Evolutionary conservation across 2,888 invertebrate species (phyloP), one percentile per base, ranked within the genome.

Genomic region (Chrysotoxum bicinctum): DNA sequence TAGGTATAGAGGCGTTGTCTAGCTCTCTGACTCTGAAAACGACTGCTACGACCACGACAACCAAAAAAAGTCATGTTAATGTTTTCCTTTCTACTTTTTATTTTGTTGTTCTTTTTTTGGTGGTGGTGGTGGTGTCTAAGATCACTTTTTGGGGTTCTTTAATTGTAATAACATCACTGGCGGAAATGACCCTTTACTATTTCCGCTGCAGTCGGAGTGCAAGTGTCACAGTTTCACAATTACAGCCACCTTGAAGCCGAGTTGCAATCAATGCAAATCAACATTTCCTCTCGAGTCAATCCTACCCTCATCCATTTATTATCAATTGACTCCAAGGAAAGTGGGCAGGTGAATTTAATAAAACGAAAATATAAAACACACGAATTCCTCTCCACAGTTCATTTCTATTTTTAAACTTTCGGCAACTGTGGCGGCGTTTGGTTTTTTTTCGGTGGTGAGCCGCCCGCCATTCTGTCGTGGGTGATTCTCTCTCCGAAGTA

Each of bases 321-420:
- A 45, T 68, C 19, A 75, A 76, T 66, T 70, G 66, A 79, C 74
- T 70, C 52, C 43, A 70, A 75, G 75, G 19, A 35, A 56, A 9
- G 0, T 14, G 66, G 5, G 19, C 84, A 85, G 85, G 85, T 81
- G 84, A 72, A 85, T 37, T 30, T 37, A 37, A 58, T 35, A 37
- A 58, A 37, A 58, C 21, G 45, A 30, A 64, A 64, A 45, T 45
- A 76, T 75, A 80, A 60, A 70, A 75, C 10, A 43, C 50, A 77
- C 64, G 58, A 48, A 85, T 73, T 85, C 73, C 35, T 76, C 60
- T 66, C 45, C 43, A 48, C 70, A 37, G 58, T 76, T 81, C 68
- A 81, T 80, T 40, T 76, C 81, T 85, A 85, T 85, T 81, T 85
- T 81, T 85, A 85, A 80, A 76, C 50, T 30, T 68, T 60, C 62